Base-by-base conservation (phyloP, 2,797 vertebrate genomes). In the Takifugu ocellatus region DNA sequence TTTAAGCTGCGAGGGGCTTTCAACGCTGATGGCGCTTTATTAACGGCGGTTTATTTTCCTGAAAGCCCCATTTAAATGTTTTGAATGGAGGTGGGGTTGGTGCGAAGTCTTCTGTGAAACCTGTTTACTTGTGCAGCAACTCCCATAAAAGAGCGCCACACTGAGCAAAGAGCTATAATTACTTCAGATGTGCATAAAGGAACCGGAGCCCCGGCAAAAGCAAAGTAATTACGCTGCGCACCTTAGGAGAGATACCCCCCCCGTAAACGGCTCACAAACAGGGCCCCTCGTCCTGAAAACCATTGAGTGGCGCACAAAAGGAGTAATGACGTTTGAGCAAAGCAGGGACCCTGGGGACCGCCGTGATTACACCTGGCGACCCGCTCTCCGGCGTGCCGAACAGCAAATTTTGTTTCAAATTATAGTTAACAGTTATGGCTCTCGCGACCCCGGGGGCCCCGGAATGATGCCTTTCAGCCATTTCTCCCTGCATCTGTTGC, bases 401-500 rank as follows among this genome's bases (percentile, higher is more conserved):
- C 82, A 86, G 78, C 79, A 58, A 72, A 77, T 77, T 87, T 78
- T 39, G 4, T 68, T 78, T 80, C 75, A 79, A 85, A 87, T 89
- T 74, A 81, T 77, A 84, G 83, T 87, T 88, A 89, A 89, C 84
- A 77, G 72, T 56, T 63, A 44, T 69, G 65, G 80, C 63, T 83
- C 72, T 79, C 63, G 70, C 75, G 75, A 72, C 81, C 77, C 75
- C 60, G 51, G 79, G 84, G 84, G 67, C 66, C 74, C 67, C 66
- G 78, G 81, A 82, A 83, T 21, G 21, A 78, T 84, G 79, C 59
- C 70, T 75, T 78, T 78, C 68, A 68, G 70, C 61, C 46, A 49
- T 56, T 74, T 61, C 73, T 75, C 66, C 60, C 76, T 64, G 81
- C 84, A 89, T 88, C 85, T 87, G 84, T 70, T 85, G 82, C 80